A percentile compares a stretch with the other conserved stretches of the same genome.
Evolutionary conservation across 2,113 vertebrate genomes (phyloP).

Genomic region (Labrus mixtus): DNA sequence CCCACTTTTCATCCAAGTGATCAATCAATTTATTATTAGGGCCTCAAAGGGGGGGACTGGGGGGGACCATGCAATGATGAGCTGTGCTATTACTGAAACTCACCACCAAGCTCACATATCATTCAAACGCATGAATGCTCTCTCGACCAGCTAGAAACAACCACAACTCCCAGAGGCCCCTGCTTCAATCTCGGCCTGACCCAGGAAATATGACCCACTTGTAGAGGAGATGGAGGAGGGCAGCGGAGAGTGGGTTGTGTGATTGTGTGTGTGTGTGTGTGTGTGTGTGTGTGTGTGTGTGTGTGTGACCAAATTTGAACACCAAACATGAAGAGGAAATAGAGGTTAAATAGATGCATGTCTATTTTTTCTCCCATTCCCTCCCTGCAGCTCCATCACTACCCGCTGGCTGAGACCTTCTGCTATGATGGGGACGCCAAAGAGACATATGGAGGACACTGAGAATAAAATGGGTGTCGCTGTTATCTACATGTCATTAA

Average conservation of each 20-base stretch:
- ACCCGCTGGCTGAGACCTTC: constrained; percentile 72
- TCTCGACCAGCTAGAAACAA: constrained; percentile 37
- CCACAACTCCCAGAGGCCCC: constrained; percentile 62
- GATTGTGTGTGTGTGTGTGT: background rate
- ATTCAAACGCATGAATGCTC: background rate
- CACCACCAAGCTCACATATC: background rate
- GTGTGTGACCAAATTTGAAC: background rate
- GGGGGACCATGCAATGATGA: constrained; percentile 52
- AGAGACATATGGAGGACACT: constrained; percentile 75
- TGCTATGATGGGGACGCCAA: constrained; percentile 68
- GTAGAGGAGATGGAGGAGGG: constrained; percentile 50
- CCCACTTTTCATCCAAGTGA: constrained; percentile 66
- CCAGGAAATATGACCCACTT: constrained; percentile 76
- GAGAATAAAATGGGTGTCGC: constrained; percentile 35
- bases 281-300: constrained; percentile 21
- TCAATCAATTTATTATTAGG: constrained; percentile 56
- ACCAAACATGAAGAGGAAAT: constrained; percentile 27
- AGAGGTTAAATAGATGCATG: constrained; percentile 51
- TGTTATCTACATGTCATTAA: background rate
- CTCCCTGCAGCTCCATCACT: constrained; percentile 49
- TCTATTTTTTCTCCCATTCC: constrained; percentile 32
- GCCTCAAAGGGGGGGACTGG: constrained; percentile 52
- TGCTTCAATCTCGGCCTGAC: constrained; percentile 70
- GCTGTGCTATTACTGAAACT: constrained; percentile 67
- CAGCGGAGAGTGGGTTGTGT: constrained; percentile 11